Evolutionary conservation across 2,113 vertebrate genomes (phyloP).

Genomic region (Tricholaema leucomelas): DNA sequence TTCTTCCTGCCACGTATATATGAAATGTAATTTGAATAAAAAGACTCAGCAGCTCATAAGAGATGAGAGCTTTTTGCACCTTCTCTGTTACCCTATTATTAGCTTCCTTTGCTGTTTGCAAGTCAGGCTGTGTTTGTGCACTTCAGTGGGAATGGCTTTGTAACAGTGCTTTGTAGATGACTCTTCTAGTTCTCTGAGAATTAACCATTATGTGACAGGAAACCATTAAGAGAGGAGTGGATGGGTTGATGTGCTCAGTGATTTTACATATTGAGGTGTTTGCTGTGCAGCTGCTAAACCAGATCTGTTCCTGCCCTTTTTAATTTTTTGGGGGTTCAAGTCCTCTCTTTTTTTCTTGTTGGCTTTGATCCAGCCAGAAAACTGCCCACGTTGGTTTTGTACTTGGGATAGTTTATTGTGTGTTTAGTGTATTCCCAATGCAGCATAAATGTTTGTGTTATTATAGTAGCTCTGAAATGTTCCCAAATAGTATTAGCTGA

Average conservation of each 20-base stretch:
- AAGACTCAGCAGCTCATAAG: background rate
- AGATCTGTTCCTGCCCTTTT: background rate
- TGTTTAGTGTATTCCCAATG: slow-evolving; percentile 8
- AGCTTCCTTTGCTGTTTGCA: background rate
- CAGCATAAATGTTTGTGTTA: background rate
- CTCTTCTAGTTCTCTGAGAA: background rate
- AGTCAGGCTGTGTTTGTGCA: background rate
- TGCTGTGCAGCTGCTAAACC: background rate
- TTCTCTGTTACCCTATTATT: background rate
- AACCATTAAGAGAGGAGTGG: background rate
- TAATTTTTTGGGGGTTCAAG: background rate
- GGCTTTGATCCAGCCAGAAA: slow-evolving; percentile 15
- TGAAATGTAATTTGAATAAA: slow-evolving; percentile 30
- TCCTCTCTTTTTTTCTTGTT: background rate
- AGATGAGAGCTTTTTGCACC: background rate
- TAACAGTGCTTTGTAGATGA: background rate
- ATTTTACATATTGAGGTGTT: background rate
- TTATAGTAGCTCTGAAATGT: slow-evolving; percentile 18
- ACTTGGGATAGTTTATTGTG: background rate
- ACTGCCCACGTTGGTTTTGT: background rate
- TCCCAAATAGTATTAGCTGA: slow-evolving; percentile 39
- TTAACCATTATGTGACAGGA: background rate
- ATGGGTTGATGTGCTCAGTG: background rate
- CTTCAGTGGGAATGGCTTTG: background rate
- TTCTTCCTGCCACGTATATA: background rate